These are phyloP conservation scores for Alectura lathami DNA, from an alignment of 2,113 vertebrate genomes.

Conservation along the genomic window DNA sequence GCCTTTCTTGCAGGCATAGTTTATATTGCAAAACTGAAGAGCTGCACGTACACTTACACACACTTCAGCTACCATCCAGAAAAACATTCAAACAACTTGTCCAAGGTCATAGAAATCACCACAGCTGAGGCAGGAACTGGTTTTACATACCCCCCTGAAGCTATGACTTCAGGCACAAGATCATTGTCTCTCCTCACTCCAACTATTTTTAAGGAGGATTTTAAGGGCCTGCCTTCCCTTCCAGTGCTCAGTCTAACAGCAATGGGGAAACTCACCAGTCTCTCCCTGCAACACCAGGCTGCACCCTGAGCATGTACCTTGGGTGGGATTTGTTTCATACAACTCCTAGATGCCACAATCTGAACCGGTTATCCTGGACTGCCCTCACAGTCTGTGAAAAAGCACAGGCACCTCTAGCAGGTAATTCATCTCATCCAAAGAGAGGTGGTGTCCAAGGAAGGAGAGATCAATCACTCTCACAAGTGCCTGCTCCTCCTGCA, in stretches of 20 bases:
- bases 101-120: not conserved
- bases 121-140: not conserved
- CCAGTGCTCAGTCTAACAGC: not conserved
- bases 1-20: not conserved
- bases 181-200: not conserved
- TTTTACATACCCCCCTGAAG: not conserved
- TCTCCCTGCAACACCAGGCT: not conserved
- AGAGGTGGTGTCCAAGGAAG: not conserved
- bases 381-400: not conserved
- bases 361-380: not conserved
- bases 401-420: not conserved
- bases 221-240: not conserved
- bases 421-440: not conserved
- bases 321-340: not conserved
- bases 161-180: not conserved
- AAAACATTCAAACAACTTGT: not conserved
- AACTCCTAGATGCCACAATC: not conserved
- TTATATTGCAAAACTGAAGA: not conserved
- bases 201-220: not conserved
- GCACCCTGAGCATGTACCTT: not conserved
- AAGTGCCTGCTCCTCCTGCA: not conserved
- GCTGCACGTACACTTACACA: not conserved
- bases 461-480: not conserved
- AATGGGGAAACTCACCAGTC: not conserved
- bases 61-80: fast-evolving